Evolutionary conservation across 2,797 vertebrate genomes (phyloP), one percentile per base, ranked within the genome.

Genomic region (Peromyscus aztecus): DNA sequence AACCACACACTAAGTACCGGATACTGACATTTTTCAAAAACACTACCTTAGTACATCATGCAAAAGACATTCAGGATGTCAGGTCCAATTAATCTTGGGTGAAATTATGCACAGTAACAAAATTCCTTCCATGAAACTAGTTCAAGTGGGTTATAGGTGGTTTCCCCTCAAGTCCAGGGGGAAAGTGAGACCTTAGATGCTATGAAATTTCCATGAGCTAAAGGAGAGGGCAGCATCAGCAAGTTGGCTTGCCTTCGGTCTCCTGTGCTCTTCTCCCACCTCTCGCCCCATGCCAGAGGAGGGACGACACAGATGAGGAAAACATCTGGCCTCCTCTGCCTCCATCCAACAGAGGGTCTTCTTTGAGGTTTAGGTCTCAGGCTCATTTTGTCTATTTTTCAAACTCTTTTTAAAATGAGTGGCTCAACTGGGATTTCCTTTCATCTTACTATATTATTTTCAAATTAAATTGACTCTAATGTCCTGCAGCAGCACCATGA

Each of bases 361-460:
- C 94, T 97, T 88, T 96, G 93, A 96, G 95, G 90, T 91, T 94
- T 92, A 88, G 55, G 81, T 91, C 96, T 90, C 27, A 61, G 77
- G 49, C 84, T 94, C 61, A 73, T 40, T 94, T 92, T 40, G n/a
- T 94, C 69, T 96, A 73, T 61, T 81, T 61, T 91, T 89, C 61
- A 29, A 96, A 95, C 94, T 97, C 92, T 91, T 97, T 94, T 96
- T 95, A 94, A 97, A 98, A 97, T 90, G 89, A 97, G 92, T 49
- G 93, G 96, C 96, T 97, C 96, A 97, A 97, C 80, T 93, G 91
- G 97, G 97, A 97, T 97, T 98, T 97, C 82, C 89, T 98, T 98
- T 97, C 94, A 97, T 98, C 95, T 97, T 69, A 94, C 89, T 94
- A 67, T 91, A 97, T 94, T 97, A 97, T 97, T 96, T 98, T 97